A percentile compares a stretch with the other conserved stretches of the same genome.
These are phyloP conservation scores for Caenorhabditis briggsae DNA, from an alignment of 1,140 invertebrate species.

Conservation along the genomic window DNA sequence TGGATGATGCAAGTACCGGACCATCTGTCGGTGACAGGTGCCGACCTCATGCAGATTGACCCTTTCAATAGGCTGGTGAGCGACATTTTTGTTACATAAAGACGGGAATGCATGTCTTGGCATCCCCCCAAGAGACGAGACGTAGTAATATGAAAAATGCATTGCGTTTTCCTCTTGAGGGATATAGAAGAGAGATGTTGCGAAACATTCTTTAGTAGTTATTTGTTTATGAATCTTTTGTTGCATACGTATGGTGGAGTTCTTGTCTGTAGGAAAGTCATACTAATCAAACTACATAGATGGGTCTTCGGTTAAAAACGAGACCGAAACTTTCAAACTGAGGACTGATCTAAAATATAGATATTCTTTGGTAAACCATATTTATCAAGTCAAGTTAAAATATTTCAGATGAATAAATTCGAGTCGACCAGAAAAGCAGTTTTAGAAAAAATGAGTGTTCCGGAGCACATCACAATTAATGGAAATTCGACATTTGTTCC, in stretches of 20 bases:
- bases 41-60: slow-evolving; percentile 27
- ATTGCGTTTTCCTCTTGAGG: not conserved
- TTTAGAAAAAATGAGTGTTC: slow-evolving; percentile 29
- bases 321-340: too few relatives aligned
- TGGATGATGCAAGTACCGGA: slow-evolving; percentile 43
- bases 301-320: too few relatives aligned
- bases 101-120: not conserved
- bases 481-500: not conserved
- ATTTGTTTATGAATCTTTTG: not conserved
- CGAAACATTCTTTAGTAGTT: too few relatives aligned
- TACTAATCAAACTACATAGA: too few relatives aligned
- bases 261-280: too few relatives aligned
- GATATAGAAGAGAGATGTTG: too few relatives aligned
- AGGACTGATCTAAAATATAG: not conserved
- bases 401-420: slow-evolving; percentile 48
- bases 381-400: not conserved
- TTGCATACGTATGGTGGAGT: not conserved
- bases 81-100: not conserved
- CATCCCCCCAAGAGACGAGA: not conserved
- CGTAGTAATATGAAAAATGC: not conserved
- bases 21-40: slow-evolving; percentile 44
- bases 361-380: not conserved
- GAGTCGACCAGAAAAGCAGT: not conserved
- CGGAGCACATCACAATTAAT: slow-evolving; percentile 23
- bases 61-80: slow-evolving; percentile 42